These are phyloP conservation scores for Platycnemis pennipes DNA, from an alignment of 2,888 invertebrate genomes.

Conservation along the genomic window DNA sequence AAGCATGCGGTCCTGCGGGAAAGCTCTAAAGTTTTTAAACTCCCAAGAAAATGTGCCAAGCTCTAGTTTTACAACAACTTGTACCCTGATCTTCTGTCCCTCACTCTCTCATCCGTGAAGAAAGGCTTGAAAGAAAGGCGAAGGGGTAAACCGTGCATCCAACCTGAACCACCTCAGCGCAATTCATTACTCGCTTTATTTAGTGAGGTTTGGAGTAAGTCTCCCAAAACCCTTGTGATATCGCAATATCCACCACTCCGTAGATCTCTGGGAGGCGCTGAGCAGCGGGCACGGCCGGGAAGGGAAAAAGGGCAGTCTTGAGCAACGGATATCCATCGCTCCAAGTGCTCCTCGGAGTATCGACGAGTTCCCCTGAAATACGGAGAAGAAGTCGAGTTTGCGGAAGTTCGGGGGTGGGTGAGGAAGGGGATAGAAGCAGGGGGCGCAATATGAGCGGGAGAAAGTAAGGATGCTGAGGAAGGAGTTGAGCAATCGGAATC, in stretches of 20 bases:
- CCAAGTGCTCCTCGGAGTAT: not conserved
- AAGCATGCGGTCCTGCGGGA: too few relatives aligned
- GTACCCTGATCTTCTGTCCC: not conserved
- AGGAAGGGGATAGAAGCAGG: too few relatives aligned
- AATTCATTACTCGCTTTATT: constrained; percentile 9
- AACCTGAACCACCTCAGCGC: not conserved
- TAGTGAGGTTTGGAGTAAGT: not conserved
- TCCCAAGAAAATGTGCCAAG: too few relatives aligned
- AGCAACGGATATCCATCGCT: constrained; percentile 48
- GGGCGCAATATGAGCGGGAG: not conserved
- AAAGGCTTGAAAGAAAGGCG: too few relatives aligned
- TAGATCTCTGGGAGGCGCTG: not conserved
- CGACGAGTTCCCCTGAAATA: not conserved
- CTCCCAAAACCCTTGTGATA: not conserved
- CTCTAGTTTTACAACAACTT: too few relatives aligned
- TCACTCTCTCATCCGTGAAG: not conserved
- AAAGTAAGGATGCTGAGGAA: not conserved
- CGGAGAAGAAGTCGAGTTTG: constrained; percentile 18
- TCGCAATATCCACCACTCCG: not conserved
- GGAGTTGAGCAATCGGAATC: not conserved
- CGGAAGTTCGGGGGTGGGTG: not conserved
- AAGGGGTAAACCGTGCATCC: not conserved
- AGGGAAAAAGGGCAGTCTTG: not conserved
- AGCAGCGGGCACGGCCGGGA: not conserved
- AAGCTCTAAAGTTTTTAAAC: too few relatives aligned